A percentile compares a stretch with the other conserved stretches of the same genome.
Evolutionary conservation across 2,797 vertebrate genomes (phyloP).

Genomic region (Xenops minutus): DNA sequence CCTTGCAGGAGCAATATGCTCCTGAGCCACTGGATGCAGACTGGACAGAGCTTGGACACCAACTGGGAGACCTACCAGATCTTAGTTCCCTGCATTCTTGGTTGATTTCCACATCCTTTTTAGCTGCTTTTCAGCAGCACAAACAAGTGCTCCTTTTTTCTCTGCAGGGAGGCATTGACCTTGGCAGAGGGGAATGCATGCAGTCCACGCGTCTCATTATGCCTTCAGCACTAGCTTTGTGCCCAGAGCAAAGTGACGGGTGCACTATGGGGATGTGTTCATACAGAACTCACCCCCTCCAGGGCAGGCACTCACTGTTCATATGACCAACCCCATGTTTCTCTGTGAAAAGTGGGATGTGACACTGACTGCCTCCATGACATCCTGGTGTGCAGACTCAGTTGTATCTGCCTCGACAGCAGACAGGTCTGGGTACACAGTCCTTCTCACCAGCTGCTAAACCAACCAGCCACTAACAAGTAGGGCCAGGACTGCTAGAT

Average conservation of each 20-base stretch:
- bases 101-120: slow-evolving; percentile 9
- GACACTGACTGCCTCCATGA: not conserved
- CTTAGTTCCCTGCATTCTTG: not conserved
- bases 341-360: not conserved
- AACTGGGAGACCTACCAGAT: not conserved
- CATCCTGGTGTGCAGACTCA: not conserved
- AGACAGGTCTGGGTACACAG: not conserved
- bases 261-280: rapidly evolving
- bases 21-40: not conserved
- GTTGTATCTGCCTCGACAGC: not conserved
- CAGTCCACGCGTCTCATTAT: slow-evolving; percentile 17
- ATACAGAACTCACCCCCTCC: not conserved
- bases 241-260: not conserved
- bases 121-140: not conserved
- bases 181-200: not conserved
- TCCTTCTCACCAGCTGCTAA: not conserved
- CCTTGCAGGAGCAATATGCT: not conserved
- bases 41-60: not conserved
- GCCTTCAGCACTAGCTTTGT: slow-evolving; percentile 1
- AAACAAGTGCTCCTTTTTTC: slow-evolving; percentile 21
- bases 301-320: not conserved
- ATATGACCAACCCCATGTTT: not conserved
- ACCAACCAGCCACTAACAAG: not conserved
- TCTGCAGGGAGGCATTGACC: slow-evolving; percentile 10
- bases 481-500: not conserved